These are phyloP conservation scores for Phycodurus eques DNA, from an alignment of 2,113 vertebrate species.

Conservation along the genomic window DNA sequence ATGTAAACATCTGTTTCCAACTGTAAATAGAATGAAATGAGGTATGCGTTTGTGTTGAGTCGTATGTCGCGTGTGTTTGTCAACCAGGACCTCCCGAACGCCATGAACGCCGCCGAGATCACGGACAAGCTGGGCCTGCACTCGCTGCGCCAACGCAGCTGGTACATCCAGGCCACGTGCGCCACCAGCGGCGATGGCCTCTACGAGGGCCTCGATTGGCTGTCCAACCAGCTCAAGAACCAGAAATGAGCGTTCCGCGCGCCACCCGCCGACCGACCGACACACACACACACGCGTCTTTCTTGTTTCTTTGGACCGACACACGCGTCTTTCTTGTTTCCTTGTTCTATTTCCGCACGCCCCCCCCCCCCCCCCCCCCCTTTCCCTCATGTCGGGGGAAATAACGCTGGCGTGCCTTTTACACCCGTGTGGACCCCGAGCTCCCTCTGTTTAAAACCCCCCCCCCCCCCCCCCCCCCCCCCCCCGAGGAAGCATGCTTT, in stretches of 20 bases:
- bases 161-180: conserved; percentile 86
- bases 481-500: conserved; percentile 66
- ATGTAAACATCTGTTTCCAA: too few species aligned
- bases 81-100: conserved; percentile 81
- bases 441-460: conserved; percentile 21
- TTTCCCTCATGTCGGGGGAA: conserved; percentile 50
- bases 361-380: conserved; percentile 38
- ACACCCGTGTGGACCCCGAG: conserved; percentile 68
- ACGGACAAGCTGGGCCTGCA: conserved; percentile 83
- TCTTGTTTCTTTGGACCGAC: not conserved
- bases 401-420: conserved; percentile 76
- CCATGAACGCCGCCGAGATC: conserved; percentile 85
- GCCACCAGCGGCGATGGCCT: conserved; percentile 83
- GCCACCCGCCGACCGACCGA: not conserved
- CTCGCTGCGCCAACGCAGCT: conserved; percentile 78
- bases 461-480: not conserved
- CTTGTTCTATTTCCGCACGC: conserved; percentile 67
- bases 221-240: conserved; percentile 83
- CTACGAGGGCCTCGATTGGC: conserved; percentile 83
- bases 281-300: too few species aligned
- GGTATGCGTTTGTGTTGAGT: too few species aligned
- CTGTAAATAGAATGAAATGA: too few species aligned
- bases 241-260: conserved; percentile 73
- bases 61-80: not conserved
- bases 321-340: conserved; percentile 37